These are phyloP conservation scores for Macaria notata DNA, from an alignment of 2,888 invertebrate genomes.

Conservation along the genomic window DNA sequence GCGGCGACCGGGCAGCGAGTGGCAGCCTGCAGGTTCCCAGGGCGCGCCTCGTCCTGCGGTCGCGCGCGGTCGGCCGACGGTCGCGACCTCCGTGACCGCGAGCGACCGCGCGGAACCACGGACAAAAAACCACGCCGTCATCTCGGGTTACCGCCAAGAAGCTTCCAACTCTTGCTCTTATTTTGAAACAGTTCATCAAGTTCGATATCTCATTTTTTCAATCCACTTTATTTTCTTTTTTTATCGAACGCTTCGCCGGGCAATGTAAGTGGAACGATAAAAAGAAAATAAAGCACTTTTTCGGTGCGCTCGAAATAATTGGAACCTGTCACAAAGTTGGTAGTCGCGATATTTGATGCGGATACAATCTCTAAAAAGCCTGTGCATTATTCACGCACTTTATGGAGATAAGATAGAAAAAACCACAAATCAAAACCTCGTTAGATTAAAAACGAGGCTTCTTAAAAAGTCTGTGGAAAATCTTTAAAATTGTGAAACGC, in stretches of 20 bases:
- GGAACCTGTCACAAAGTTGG: conserved; percentile 32
- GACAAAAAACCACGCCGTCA: conserved; percentile 53
- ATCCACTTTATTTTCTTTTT: conserved; percentile 30
- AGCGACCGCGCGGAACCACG: conserved; percentile 41
- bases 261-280: conserved; percentile 34
- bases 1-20: conserved; percentile 38
- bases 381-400: conserved; percentile 16
- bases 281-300: conserved; percentile 31
- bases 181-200: conserved; percentile 60
- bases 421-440: neutral
- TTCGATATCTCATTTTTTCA: conserved; percentile 28
- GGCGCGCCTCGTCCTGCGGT: conserved; percentile 56
- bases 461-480: neutral
- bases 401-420: neutral
- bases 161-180: conserved; percentile 57
- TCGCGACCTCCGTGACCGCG: conserved; percentile 56
- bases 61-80: conserved; percentile 44
- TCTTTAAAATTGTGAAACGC: too few relatives aligned
- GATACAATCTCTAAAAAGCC: conserved; percentile 15
- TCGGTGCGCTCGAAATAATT: conserved; percentile 29
- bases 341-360: conserved; percentile 23
- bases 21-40: conserved; percentile 53
- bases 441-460: neutral
- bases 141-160: conserved; percentile 61
- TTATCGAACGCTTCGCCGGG: conserved; percentile 26